phyloP scores from a whole-genome alignment of 1,140 invertebrate genomes.

The Penaeus chinensis region DNA sequence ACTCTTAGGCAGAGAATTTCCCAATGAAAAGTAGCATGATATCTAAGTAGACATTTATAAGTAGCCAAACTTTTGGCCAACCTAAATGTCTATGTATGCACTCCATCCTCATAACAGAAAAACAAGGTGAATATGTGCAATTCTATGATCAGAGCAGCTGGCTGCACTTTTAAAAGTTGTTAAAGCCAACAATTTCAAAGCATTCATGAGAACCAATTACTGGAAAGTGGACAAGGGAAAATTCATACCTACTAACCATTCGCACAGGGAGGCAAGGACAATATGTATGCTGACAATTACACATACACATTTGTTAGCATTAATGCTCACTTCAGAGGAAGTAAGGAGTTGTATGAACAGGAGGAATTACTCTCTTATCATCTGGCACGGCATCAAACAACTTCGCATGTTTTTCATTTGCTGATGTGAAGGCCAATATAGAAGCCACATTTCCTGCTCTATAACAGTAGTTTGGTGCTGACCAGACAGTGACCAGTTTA shows the following conservation, averaged over 20 bases:
- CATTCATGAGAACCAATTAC: neutral
- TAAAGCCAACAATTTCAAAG: neutral
- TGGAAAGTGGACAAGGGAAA: constrained; percentile 25
- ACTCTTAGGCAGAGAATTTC: constrained; percentile 32
- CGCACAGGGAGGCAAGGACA: constrained; percentile 40
- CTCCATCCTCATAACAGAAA: too few relatives aligned
- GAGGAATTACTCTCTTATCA: constrained; percentile 89
- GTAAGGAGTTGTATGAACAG: constrained; percentile 92
- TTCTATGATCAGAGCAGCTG: neutral
- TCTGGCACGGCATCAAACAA: constrained; percentile 96
- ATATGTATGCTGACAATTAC: constrained; percentile 37
- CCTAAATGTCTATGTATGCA: too few relatives aligned
- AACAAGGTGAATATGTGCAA: too few relatives aligned
- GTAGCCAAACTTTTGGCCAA: constrained; percentile 11
- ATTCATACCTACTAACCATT: constrained; percentile 51
- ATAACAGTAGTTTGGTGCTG: constrained; percentile 96
- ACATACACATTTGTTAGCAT: constrained; percentile 27
- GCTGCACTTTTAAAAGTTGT: neutral
- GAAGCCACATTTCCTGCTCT: constrained; percentile 94
- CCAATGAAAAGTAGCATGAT: constrained; percentile 29
- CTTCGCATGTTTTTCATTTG: constrained; percentile 83
- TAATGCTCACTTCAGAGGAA: constrained; percentile 78
- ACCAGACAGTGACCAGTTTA: constrained; percentile 95
- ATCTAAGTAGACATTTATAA: constrained; percentile 3
- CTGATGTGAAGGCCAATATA: constrained; percentile 85